Evolutionary conservation across 2,888 invertebrate genomes (phyloP), one percentile per base, ranked within the genome.

Genomic region (Seladonia tumulorum): DNA sequence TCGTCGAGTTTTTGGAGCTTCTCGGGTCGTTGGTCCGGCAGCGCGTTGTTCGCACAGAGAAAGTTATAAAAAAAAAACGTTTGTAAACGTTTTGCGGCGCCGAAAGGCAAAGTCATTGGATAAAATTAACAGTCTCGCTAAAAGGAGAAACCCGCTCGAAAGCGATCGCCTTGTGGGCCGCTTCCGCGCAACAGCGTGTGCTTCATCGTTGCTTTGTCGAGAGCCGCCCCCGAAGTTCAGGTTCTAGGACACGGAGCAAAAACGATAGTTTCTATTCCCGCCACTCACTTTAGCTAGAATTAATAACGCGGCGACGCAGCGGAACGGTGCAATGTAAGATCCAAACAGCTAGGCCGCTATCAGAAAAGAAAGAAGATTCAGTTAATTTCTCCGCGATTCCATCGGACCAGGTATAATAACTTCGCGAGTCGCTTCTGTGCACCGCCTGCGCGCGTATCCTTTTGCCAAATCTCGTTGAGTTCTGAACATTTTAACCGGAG

Each of bases 211-310:
- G 68, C 68, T n/a, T n/a, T 1, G 39, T 70, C 39, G 70, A 42
- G 16, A 29, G 29, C 2, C 63, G 70, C 39, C 18, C 42, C n/a
- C 57, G 39, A 57, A 75, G 39, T 39, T 39, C 60, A 42, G 75
- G 42, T 60, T 60, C 75, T 75, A 60, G 75, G 57, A 42, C 22
- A 14, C 60, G 10, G 39, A 39, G 57, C 25, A 75, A 75, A 75
- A 75, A 75, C 75, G 60, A 75, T 75, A 35, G 12, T 75, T 75
- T 75, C 75, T 57, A 75, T 60, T 35, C 35, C 45, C 29, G 39
- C 75, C 75, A 60, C 39, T 75, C 75, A 42, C 60, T 75, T 75
- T n/a, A 42, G 57, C 39, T 35, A 2, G 39, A 75, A 25, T 42
- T 42, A 60, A 75, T 25, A 60, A 42, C n/a, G 42, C 70, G 42